These are phyloP conservation scores for Cotesia typhae DNA, from an alignment of 1,140 invertebrate species.

Conservation along the genomic window DNA sequence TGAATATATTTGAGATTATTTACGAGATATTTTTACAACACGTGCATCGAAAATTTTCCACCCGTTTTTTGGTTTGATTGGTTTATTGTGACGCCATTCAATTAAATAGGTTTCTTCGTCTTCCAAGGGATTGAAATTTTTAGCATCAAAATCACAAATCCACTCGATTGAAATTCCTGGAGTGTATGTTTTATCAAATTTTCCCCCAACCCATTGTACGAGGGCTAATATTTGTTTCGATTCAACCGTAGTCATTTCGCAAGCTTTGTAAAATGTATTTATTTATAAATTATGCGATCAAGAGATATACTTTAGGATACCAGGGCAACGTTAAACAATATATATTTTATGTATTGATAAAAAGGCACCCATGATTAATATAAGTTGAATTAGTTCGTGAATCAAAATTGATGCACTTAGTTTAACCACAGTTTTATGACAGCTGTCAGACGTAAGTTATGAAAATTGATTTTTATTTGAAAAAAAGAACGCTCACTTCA, in stretches of 20 bases:
- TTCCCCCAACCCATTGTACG: slow-evolving; percentile 1
- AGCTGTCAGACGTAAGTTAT: not conserved
- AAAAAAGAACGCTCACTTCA: not conserved
- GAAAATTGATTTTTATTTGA: not conserved
- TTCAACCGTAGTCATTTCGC: not conserved
- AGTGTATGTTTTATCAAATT: slow-evolving; percentile 15
- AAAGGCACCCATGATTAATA: not conserved
- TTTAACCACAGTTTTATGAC: not conserved
- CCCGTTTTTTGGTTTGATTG: not conserved
- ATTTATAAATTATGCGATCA: not conserved
- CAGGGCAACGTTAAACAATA: not conserved
- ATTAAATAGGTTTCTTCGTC: not conserved
- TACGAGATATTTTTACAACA: slow-evolving; percentile 12
- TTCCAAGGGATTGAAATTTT: not conserved
- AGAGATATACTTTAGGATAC: not conserved
- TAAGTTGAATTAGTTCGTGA: not conserved
- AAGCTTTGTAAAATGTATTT: not conserved
- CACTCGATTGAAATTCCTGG: slow-evolving; percentile 3
- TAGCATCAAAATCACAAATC: slow-evolving; percentile 2
- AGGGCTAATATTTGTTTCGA: slow-evolving; percentile 4
- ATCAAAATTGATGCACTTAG: not conserved
- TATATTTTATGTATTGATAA: not conserved
- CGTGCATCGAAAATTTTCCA: slow-evolving; percentile 15
- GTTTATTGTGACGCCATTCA: slow-evolving; percentile 15
- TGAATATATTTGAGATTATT: no score